Evolutionary conservation across 2,888 invertebrate genomes (phyloP).

Genomic region (Hipparchia sbordonii): DNA sequence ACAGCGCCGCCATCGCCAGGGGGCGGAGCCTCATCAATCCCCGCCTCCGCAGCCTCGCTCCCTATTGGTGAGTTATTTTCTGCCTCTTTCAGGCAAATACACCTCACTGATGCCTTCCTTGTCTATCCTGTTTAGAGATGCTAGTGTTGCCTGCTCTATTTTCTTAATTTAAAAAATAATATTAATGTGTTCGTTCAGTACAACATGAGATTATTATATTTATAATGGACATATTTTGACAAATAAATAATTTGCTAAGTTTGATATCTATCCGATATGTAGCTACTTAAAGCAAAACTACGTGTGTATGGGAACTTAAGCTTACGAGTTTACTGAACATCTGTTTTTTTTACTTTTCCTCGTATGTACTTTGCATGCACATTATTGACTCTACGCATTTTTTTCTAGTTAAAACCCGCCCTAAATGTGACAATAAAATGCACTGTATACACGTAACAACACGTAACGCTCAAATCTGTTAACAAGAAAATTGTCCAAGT

Average conservation of each 20-base stretch:
- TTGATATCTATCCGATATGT: too few species aligned
- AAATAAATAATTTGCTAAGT: too few species aligned
- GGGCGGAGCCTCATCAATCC: conserved; percentile 68
- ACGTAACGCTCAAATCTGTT: background rate
- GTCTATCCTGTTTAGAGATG: conserved; percentile 6
- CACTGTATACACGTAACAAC: conserved; percentile 22
- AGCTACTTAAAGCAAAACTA: too few species aligned
- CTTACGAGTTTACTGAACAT: too few species aligned
- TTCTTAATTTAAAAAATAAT: background rate
- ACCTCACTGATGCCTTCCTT: background rate
- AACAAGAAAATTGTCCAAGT: conserved; percentile 13
- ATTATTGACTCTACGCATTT: conserved; percentile 23
- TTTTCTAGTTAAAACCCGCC: conserved; percentile 31
- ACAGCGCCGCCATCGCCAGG: conserved; percentile 79
- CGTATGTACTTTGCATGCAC: conserved; percentile 16
- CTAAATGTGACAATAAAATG: conserved; percentile 22
- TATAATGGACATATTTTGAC: background rate
- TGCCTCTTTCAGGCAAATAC: conserved; percentile 17
- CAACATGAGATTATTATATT: background rate
- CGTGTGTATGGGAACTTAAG: too few species aligned
- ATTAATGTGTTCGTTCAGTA: background rate
- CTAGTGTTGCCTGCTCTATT: conserved; percentile 25
- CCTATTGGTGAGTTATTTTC: conserved; percentile 67
- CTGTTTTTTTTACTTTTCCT: too few species aligned
- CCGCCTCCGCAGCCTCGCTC: conserved; percentile 75